Evolutionary conservation across 2,797 vertebrate genomes (phyloP).

Genomic region (Platyrinchus mystaceus): DNA sequence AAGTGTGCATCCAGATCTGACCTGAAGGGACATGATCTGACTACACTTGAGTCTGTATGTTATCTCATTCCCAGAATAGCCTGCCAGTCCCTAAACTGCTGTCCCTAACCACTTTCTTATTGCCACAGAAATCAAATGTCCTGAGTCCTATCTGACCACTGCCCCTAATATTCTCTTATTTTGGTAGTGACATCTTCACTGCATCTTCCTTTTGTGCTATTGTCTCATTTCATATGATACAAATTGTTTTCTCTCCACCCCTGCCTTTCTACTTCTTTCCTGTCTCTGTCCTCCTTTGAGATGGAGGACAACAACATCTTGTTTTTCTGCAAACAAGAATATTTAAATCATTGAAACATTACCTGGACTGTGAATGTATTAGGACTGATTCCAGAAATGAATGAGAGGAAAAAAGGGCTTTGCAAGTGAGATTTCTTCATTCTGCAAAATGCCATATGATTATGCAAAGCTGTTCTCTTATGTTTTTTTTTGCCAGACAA

Average conservation of each 20-base stretch:
- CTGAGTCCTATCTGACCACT: neutral
- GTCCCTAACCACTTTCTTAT: neutral
- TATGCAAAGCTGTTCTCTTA: conserved; percentile 48
- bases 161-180: neutral
- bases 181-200: neutral
- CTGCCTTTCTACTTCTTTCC: neutral
- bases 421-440: neutral
- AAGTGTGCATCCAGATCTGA: neutral
- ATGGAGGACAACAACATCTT: neutral
- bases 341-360: neutral
- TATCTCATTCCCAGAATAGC: neutral
- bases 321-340: conserved; percentile 9
- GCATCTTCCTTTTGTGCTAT: neutral
- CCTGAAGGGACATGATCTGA: fast-evolving
- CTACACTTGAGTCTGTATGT: neutral
- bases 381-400: neutral
- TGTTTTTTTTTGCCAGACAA: conserved; percentile 51
- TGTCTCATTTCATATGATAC: neutral
- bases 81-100: neutral
- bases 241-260: neutral
- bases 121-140: neutral
- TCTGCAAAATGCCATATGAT: conserved; percentile 16
- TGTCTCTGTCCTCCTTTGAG: neutral
- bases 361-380: neutral
- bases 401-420: neutral